Evolutionary conservation across 2,113 vertebrate species (phyloP), one percentile per base, ranked within the genome.

Genomic region (Bos indicus): DNA sequence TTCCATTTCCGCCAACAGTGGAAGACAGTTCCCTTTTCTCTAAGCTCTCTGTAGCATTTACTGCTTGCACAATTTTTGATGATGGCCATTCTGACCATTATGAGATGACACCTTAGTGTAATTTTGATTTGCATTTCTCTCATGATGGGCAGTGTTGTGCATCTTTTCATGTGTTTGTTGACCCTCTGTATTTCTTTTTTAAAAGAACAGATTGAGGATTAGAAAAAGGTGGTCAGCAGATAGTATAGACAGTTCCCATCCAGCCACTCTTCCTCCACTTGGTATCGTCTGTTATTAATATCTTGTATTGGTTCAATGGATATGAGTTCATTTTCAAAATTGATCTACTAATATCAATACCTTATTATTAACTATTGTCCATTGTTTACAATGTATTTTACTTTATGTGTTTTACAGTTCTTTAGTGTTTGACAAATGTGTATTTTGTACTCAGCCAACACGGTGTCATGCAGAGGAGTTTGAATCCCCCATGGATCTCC

Each of bases 91-190:
- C 33, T 67, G 33, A 67, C 64, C 33, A 5, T 2, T 36, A 9
- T 67, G 16, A 67, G 64, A 1, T 17, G 64, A 67, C 7, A 67
- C 16, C 33, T 36, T 5, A 10, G 3, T 67, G 3, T 67, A n/a
- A 2, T 62, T 67, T 67, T 36, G 4, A 67, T 19, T n/a, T n/a
- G 64, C 16, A 2, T 67, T 67, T 67, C 64, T 67, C 7, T 67
- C 33, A 2, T 67, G 8, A 67, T 36, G 64, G 36, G 33, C 17
- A 2, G 4, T n/a, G 64, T 36, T 10, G 33, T 0, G 0, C 33
- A 2, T 67, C 8, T 67, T 67, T 67, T 1, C 64, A 19, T 67
- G 64, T 36, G 33, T 67, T 36, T 67, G 33, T 67, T 67, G 62
- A 4, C 16, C 64, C 30, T 67, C 7, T 67, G 62, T 67, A n/a